Base-by-base conservation (phyloP, 2,888 invertebrate species). In the Heliconius cydno region DNA sequence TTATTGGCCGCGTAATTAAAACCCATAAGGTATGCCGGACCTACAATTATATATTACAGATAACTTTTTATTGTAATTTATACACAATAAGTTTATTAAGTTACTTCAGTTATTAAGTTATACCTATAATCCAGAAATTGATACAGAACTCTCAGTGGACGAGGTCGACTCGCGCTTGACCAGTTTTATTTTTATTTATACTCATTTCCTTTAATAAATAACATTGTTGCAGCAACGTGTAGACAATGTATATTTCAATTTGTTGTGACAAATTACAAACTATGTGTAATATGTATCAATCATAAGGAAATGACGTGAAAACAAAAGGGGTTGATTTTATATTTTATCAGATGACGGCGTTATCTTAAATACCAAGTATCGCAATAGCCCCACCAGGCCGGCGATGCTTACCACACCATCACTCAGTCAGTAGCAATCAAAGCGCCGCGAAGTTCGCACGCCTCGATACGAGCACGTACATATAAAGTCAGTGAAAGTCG, bases 371-470 rank as follows among this genome's bases (percentile, higher is more conserved):
- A 80, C 73, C 41, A 79, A 73, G 34, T 57, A 72, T 34, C 19
- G 52, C 82, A 77, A 75, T 82, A 76, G 83, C 84, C 84, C 91
- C 89, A 85, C 85, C 84, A 84, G 79, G 80, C 57, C 81, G 84
- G 83, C 82, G 84, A 85, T 77, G 85, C 84, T 81, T 79, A 76
- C 84, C 85, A 77, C 68, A 52, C 76, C 70, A 66, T 28, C 70
- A 65, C 67, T 87, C 92, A 94, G 6, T 34, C 34, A 34, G 94
- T 94, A 91, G 88, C 89, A 90, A 82, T 90, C 88, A 85, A 85
- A 89, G 87, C 92, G 92, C 88, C 91, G 92, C 89, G 90, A 90
- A 90, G 90, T 86, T 88, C 91, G 91, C 92, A 92, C 94, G 94
- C 89, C 82, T 82, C 83, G 87, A 87, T 85, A 86, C 87, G 90